Conservation (phyloP, 1,140 invertebrate genomes). For the Neodiprion virginianus region DNA sequence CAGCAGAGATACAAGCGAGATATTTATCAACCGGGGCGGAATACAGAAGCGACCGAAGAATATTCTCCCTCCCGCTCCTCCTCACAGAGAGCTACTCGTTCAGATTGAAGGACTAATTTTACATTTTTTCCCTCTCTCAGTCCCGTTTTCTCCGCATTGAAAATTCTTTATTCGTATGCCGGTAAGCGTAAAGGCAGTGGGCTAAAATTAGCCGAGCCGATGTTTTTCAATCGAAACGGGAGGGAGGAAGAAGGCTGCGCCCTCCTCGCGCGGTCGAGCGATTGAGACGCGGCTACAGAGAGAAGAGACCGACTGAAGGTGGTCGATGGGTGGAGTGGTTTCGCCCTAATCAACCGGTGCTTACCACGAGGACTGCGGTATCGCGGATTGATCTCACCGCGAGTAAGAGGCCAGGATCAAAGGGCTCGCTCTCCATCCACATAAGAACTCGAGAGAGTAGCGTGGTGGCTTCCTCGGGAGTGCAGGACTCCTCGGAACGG, state of each 20-base stretch:
- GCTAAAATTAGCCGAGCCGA: background rate
- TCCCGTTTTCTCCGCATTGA: background rate
- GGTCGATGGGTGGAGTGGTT: constrained; percentile 8
- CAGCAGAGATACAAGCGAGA: too few relatives aligned
- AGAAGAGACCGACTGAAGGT: constrained; percentile 20
- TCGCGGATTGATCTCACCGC: constrained; percentile 60
- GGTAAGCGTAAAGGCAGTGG: background rate
- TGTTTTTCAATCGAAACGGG: background rate
- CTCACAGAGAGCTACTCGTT: background rate
- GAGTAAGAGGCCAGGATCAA: constrained; percentile 62
- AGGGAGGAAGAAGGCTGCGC: background rate
- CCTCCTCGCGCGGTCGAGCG: constrained; percentile 11
- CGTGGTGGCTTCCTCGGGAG: constrained; percentile 54
- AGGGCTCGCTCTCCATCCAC: constrained; percentile 65
- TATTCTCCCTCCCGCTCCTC: too few relatives aligned
- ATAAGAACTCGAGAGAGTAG: constrained; percentile 58
- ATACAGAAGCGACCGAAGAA: too few relatives aligned
- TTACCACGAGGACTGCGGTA: constrained; percentile 55
- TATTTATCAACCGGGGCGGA: too few relatives aligned
- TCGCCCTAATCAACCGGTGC: constrained; percentile 25
- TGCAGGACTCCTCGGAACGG: constrained; percentile 37
- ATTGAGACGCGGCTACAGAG: constrained; percentile 31
- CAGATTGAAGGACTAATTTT: constrained; percentile 3
- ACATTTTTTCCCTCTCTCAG: background rate
- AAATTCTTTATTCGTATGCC: background rate